Conservation (phyloP, 2,888 invertebrate species). For the Dexiosoma caninum region DNA sequence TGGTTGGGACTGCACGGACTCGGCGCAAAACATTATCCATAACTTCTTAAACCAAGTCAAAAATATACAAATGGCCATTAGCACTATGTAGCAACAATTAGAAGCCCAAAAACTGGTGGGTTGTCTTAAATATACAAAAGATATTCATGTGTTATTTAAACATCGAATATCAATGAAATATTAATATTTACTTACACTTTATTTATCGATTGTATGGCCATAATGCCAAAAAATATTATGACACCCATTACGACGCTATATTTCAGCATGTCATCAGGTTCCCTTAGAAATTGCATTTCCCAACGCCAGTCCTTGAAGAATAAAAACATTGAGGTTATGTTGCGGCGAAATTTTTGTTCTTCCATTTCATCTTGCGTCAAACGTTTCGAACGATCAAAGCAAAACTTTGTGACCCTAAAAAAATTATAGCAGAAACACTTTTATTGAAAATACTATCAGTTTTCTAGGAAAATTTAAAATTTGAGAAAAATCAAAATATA, state of each 20-base stretch:
- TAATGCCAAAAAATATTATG: conserved; percentile 81
- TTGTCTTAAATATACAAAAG: conserved; percentile 31
- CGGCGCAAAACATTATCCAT: conserved; percentile 79
- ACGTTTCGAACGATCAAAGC: conserved; percentile 71
- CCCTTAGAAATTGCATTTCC: conserved; percentile 85
- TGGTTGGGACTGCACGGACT: conserved; percentile 76
- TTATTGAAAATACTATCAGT: too few species aligned
- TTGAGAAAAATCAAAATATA: too few species aligned
- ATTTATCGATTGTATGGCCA: conserved; percentile 82
- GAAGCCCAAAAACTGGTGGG: conserved; percentile 78
- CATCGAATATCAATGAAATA: too few species aligned
- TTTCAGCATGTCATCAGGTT: conserved; percentile 91
- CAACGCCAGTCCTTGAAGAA: conserved; percentile 82
- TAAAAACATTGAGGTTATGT: conserved; percentile 80
- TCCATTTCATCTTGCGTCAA: conserved; percentile 76
- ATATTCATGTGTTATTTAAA: too few species aligned
- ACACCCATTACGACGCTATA: conserved; percentile 85
- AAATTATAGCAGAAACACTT: too few species aligned
- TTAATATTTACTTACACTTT: conserved; percentile 75
- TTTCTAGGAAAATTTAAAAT: too few species aligned
- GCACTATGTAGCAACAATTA: conserved; percentile 76
- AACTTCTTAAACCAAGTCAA: conserved; percentile 87
- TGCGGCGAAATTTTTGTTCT: conserved; percentile 75
- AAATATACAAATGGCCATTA: conserved; percentile 82
- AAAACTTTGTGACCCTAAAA: conserved; percentile 71